Percentiles rank a stretch among this genome's conserved stretches.
phyloP scores from a whole-genome alignment of 2,888 invertebrate species.

The Caenorhabditis becei region DNA sequence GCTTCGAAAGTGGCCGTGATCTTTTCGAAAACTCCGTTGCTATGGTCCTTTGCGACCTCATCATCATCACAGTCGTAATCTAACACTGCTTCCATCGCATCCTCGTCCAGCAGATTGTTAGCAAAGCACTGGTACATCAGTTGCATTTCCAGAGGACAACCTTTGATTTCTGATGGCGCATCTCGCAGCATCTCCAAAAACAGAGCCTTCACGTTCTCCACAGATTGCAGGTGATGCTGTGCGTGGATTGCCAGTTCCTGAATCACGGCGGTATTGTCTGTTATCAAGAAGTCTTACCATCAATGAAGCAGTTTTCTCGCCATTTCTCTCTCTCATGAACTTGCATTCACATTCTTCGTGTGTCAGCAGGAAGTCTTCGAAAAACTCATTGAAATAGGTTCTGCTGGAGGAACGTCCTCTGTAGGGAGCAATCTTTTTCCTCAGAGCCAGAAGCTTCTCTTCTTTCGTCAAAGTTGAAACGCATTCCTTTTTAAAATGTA shows the following conservation, averaged over 20 bases:
- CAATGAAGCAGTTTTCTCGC: not conserved
- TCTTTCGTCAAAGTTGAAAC: not conserved
- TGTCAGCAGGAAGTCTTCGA: not conserved
- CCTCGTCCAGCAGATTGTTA: not conserved
- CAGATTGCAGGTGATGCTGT: not conserved
- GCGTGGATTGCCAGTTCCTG: slow-evolving; percentile 2
- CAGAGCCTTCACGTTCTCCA: not conserved
- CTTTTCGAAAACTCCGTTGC: not conserved
- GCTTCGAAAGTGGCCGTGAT: not conserved
- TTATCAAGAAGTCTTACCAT: not conserved
- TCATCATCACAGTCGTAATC: not conserved
- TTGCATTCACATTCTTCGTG: not conserved
- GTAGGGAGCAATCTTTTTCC: slow-evolving; percentile 1
- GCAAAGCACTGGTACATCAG: slow-evolving; percentile 1
- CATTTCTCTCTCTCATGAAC: not conserved
- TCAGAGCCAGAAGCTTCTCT: not conserved
- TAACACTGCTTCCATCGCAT: not conserved
- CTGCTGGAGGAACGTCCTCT: not conserved
- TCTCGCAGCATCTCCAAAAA: not conserved
- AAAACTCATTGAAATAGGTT: not conserved
- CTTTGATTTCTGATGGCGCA: not conserved
- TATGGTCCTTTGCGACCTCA: not conserved
- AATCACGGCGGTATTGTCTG: not conserved
- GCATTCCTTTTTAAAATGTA: no score
- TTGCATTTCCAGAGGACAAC: slow-evolving; percentile 4